A percentile compares a stretch with the other conserved stretches of the same genome.
These are phyloP conservation scores for Thysanoteuthis rhombus DNA, from an alignment of 2,888 invertebrate species.

Conservation along the genomic window DNA sequence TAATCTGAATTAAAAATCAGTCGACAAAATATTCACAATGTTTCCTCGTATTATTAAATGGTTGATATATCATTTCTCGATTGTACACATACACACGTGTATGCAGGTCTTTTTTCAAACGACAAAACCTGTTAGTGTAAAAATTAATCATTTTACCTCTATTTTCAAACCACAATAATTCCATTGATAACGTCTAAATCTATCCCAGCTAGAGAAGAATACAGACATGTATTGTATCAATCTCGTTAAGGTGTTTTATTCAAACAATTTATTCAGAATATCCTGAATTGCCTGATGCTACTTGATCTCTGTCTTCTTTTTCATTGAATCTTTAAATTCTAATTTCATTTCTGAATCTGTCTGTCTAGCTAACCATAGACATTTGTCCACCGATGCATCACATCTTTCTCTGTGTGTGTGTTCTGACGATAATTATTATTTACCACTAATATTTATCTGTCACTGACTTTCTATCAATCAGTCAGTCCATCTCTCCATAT, in stretches of 20 bases:
- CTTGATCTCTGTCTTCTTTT: background rate
- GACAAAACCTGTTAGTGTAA: background rate
- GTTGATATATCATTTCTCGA: background rate
- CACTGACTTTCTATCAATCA: background rate
- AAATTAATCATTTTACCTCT: background rate
- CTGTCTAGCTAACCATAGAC: too few relatives aligned
- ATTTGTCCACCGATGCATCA: background rate
- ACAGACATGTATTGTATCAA: too few relatives aligned
- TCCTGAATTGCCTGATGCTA: too few relatives aligned
- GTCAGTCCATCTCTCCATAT: constrained; percentile 16
- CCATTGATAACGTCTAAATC: too few relatives aligned
- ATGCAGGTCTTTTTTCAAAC: background rate
- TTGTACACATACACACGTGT: background rate
- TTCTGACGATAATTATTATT: background rate
- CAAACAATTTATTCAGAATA: background rate
- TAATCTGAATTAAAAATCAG: background rate
- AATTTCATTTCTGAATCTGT: too few relatives aligned
- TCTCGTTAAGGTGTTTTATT: too few relatives aligned
- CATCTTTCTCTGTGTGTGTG: background rate
- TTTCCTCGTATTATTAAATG: too few relatives aligned
- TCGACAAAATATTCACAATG: background rate
- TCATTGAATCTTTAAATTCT: too few relatives aligned
- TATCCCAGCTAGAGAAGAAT: too few relatives aligned
- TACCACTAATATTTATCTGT: background rate
- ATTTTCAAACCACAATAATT: background rate